phyloP scores from a whole-genome alignment of 2,113 vertebrate species.

The Gopherus evgoodei region DNA sequence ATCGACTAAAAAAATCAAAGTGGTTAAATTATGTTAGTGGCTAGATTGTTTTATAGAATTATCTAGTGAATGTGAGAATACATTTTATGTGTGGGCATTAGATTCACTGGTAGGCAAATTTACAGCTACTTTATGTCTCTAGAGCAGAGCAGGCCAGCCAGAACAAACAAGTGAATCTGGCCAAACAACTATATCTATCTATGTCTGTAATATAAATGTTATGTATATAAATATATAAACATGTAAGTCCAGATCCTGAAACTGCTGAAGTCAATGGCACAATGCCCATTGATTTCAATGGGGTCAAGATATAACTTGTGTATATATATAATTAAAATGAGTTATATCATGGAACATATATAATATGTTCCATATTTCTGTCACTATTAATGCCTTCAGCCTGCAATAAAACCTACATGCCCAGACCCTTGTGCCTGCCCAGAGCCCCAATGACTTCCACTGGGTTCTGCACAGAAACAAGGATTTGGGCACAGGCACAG shows the following conservation, averaged over 20 bases:
- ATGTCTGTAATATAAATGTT: background rate
- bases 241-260: fast-evolving
- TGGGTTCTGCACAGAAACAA: background rate
- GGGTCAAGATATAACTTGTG: background rate
- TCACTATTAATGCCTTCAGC: background rate
- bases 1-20: background rate
- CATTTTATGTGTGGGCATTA: background rate
- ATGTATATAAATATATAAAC: background rate
- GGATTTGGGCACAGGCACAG: background rate
- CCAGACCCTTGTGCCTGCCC: background rate
- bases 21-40: background rate
- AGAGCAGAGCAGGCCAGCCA: background rate
- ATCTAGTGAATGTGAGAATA: background rate
- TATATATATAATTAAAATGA: background rate
- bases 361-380: background rate
- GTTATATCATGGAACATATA: no score
- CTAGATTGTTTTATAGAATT: background rate
- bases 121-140: background rate
- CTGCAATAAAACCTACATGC: background rate
- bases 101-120: background rate
- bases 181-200: background rate
- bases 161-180: background rate
- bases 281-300: background rate
- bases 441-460: background rate
- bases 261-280: background rate